Conservation (phyloP, 2,797 vertebrate genomes). For the Varecia variegata region DNA sequence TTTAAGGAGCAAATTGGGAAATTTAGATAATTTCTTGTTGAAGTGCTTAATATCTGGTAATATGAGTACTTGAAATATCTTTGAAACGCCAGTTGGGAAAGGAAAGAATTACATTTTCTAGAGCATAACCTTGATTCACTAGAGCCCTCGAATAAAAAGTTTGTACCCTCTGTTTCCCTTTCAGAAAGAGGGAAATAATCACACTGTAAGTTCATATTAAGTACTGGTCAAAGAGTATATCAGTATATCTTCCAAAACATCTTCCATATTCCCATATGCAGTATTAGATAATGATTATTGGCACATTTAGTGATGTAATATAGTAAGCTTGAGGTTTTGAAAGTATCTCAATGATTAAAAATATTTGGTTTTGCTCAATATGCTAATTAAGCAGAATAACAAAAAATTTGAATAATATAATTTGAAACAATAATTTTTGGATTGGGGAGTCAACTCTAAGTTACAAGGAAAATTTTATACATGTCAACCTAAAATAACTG, state of each 20-base stretch:
- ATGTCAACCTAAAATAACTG: not conserved
- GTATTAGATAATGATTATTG: not conserved
- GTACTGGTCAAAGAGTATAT: not conserved
- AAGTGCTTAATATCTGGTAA: constrained; percentile 75
- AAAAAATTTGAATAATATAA: not conserved
- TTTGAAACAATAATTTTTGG: not conserved
- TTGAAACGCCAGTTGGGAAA: constrained; percentile 64
- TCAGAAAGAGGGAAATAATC: constrained; percentile 32
- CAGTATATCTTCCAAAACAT: not conserved
- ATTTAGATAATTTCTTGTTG: constrained; percentile 74
- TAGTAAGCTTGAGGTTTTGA: not conserved
- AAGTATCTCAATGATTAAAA: constrained; percentile 12
- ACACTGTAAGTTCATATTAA: constrained; percentile 16
- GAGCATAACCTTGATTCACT: constrained; percentile 55
- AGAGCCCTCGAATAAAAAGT: constrained; percentile 26
- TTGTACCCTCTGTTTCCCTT: not conserved
- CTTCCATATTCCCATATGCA: not conserved
- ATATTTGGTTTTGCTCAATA: constrained; percentile 15
- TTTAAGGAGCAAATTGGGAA: constrained; percentile 74
- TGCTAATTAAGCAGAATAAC: not conserved
- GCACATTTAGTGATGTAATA: constrained; percentile 4
- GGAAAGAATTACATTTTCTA: constrained; percentile 50
- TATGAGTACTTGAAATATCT: constrained; percentile 68
- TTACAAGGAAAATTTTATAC: not conserved
- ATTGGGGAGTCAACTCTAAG: not conserved